phyloP scores from a whole-genome alignment of 2,113 vertebrate species.

The Grallaria varia region DNA sequence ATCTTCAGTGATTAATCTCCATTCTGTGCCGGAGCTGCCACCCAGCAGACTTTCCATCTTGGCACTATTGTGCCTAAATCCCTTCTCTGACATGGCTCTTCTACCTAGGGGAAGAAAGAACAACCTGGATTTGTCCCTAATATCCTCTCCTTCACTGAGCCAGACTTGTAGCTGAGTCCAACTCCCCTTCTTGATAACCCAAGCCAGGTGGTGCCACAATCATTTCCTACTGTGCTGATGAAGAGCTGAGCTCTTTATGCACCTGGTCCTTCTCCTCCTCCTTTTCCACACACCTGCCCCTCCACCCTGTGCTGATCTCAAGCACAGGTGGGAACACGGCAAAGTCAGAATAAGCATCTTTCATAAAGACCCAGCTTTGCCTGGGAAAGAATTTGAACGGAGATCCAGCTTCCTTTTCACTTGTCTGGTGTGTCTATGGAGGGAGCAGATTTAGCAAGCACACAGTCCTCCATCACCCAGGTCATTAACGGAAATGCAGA shows the following conservation, averaged over 20 bases:
- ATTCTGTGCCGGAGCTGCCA: background rate
- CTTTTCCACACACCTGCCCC: background rate
- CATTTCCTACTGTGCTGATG: background rate
- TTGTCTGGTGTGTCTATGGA: background rate
- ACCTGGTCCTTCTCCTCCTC: background rate
- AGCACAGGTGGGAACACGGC: background rate
- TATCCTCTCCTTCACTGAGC: background rate
- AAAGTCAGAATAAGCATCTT: background rate
- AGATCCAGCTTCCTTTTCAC: background rate
- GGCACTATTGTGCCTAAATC: background rate
- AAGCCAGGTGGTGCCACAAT: background rate
- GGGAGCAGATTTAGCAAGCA: background rate
- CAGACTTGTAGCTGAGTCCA: background rate
- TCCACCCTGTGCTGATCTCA: background rate
- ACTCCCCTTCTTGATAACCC: background rate
- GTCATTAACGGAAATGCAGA: background rate
- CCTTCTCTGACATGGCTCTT: accelerated
- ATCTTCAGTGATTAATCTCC: background rate
- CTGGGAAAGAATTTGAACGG: background rate
- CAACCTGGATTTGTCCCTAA: background rate
- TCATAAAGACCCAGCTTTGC: background rate
- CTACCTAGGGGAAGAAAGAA: background rate
- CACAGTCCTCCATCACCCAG: background rate
- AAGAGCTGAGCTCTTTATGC: background rate
- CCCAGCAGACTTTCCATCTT: background rate